Evolutionary conservation across 2,888 invertebrate genomes (phyloP).

Genomic region (Halictus ligatus): DNA sequence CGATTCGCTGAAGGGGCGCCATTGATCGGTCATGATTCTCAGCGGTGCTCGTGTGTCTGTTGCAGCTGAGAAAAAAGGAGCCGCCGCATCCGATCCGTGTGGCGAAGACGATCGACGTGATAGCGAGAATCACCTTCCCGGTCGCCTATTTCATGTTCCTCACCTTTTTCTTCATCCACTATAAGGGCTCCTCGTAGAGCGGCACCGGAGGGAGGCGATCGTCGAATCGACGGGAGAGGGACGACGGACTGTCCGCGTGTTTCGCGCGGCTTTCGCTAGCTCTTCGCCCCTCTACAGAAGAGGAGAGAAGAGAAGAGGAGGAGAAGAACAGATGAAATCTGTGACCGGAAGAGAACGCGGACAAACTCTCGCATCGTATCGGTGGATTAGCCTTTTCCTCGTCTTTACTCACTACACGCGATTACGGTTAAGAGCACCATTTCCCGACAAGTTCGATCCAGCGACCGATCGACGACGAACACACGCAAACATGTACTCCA

Average conservation of each 20-base stretch:
- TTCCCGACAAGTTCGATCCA: constrained; percentile 28
- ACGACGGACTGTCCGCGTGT: background rate
- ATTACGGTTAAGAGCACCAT: constrained; percentile 64
- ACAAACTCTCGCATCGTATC: constrained; percentile 20
- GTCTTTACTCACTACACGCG: constrained; percentile 67
- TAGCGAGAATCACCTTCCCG: constrained; percentile 97
- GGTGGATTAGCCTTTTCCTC: constrained; percentile 46
- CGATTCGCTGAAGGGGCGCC: too few species aligned
- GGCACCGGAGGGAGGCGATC: constrained; percentile 19
- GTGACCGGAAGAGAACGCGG: background rate
- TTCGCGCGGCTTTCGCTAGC: background rate
- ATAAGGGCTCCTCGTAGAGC: constrained; percentile 92
- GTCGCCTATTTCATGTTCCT: constrained; percentile 96
- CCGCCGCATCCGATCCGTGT: constrained; percentile 96
- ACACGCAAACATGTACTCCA: background rate
- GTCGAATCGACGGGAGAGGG: background rate
- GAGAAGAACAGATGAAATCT: background rate
- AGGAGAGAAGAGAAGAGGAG: background rate
- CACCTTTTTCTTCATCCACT: constrained; percentile 97
- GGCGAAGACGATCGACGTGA: constrained; percentile 97
- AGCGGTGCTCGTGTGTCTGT: constrained; percentile 81
- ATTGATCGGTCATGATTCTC: background rate
- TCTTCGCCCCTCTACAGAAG: background rate
- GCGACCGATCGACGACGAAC: constrained; percentile 11
- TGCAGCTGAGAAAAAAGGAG: constrained; percentile 96